Evolutionary conservation across 2,797 vertebrate species (phyloP).

Genomic region (Chiroxiphia lanceolata): DNA sequence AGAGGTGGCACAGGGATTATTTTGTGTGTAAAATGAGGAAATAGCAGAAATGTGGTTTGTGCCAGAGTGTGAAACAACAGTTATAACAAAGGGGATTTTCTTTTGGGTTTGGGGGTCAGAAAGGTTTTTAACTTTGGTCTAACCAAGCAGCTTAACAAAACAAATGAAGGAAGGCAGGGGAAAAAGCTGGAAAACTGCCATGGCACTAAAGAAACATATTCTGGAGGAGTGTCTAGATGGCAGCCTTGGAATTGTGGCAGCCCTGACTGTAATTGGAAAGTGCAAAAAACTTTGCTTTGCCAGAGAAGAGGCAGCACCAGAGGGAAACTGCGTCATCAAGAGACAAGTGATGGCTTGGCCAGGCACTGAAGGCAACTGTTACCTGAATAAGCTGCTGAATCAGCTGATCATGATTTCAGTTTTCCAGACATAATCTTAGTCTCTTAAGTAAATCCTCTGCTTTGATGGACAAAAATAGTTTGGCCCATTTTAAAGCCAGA

Average conservation of each 20-base stretch:
- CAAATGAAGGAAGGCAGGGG: background rate
- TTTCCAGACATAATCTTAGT: background rate
- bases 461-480: background rate
- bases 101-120: rapidly evolving
- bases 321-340: background rate
- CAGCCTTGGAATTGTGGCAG: background rate
- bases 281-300: background rate
- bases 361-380: background rate
- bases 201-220: background rate
- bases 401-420: background rate
- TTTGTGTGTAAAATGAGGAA: background rate
- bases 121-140: background rate
- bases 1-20: background rate
- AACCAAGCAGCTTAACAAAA: background rate
- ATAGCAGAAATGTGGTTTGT: background rate
- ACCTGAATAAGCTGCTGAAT: background rate
- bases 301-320: background rate
- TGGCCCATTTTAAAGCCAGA: background rate
- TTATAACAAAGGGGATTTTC: background rate
- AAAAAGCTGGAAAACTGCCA: background rate
- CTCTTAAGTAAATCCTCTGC: background rate
- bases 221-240: background rate
- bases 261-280: rapidly evolving
- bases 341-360: background rate
- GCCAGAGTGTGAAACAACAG: background rate